Percentiles rank a stretch among this genome's conserved stretches.
Evolutionary conservation across 2,797 vertebrate genomes (phyloP).

Genomic region (Coluber constrictor): DNA sequence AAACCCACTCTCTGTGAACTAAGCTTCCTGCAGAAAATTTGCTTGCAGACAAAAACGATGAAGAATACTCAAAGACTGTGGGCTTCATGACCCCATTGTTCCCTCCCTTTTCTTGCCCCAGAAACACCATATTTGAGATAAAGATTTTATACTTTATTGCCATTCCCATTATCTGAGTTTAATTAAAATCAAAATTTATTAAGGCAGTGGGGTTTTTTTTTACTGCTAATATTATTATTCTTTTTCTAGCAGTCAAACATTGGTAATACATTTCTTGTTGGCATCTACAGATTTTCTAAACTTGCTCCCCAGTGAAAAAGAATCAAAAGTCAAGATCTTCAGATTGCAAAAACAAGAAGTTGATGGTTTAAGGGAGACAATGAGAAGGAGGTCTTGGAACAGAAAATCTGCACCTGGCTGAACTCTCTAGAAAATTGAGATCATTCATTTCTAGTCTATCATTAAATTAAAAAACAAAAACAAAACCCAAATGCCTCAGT

Average conservation of each 20-base stretch:
- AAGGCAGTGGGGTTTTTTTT: not conserved
- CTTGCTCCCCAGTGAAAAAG: not conserved
- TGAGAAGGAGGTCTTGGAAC: not conserved
- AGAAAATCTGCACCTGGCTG: not conserved
- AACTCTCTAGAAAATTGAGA: not conserved
- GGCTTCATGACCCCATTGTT: not conserved
- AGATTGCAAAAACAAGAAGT: not conserved
- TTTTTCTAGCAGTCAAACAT: not conserved
- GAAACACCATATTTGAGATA: not conserved
- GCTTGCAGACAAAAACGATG: constrained; percentile 32
- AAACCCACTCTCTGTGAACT: not conserved
- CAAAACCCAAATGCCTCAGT: not conserved
- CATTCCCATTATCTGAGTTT: constrained; percentile 5
- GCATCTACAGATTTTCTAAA: not conserved
- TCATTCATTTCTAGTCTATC: not conserved
- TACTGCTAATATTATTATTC: not conserved
- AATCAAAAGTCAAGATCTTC: not conserved
- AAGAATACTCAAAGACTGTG: constrained; percentile 43
- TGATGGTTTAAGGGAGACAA: not conserved
- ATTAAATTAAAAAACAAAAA: not conserved
- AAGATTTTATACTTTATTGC: not conserved
- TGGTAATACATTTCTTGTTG: not conserved
- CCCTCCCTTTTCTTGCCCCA: not conserved
- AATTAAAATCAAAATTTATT: constrained; percentile 19
- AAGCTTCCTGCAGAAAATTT: not conserved